Evolutionary conservation across 2,888 invertebrate species (phyloP), one percentile per base, ranked within the genome.

Genomic region (Orthonychiurus folsomi): DNA sequence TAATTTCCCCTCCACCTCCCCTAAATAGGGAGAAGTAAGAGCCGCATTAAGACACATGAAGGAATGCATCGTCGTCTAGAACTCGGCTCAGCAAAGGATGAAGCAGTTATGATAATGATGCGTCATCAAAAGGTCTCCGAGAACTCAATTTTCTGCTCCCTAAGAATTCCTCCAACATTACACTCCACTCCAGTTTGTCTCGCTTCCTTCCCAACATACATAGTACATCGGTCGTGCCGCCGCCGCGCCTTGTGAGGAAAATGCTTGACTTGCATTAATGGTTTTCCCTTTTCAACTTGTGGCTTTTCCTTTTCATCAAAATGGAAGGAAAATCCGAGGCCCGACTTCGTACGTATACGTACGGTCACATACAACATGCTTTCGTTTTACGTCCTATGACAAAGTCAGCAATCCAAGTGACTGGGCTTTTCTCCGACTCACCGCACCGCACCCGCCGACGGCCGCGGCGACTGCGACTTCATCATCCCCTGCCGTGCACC

Each of bases 61-160:
- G n/a, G n/a, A n/a, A n/a, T n/a, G n/a, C n/a, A n/a, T n/a, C n/a
- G n/a, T n/a, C n/a, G n/a, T n/a, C n/a, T n/a, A 37, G 37, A 15
- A 37, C 9, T 37, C n/a, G n/a, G n/a, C n/a, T n/a, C n/a, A n/a
- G n/a, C n/a, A n/a, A n/a, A 37, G 37, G 37, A 37, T 9, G 37
- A 37, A 15, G 37, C 15, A 37, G 37, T 37, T 37, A 37, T 37
- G 37, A 37, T 37, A 37, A 37, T 37, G 37, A 37, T 37, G 37
- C 37, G 37, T 37, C 37, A 37, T 37, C 37, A 37, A 37, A 37
- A 37, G 37, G 37, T 37, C 37, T 37, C 15, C 9, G 37, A 37
- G 37, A 37, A 37, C 37, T 37, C 37, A 37, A 37, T 37, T 37
- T 37, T 37, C 37, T 37, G 37, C 37, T 37, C 37, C n/a, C 37